Evolutionary conservation across 2,888 invertebrate species (phyloP), one percentile per base, ranked within the genome.

Genomic region (Phortica okadai): DNA sequence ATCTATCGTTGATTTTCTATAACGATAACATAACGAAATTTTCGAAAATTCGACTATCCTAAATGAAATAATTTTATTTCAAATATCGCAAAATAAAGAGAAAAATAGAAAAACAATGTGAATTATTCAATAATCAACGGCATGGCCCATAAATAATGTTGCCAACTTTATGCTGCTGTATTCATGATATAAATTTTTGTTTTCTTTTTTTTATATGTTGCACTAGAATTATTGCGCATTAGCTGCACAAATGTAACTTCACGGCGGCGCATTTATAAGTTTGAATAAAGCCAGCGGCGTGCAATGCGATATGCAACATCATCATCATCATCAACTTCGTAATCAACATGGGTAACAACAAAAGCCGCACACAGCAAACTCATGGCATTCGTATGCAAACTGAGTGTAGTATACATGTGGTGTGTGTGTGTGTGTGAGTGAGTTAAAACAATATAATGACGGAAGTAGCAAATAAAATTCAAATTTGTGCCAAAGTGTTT

Each of bases 381-480:
- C 21, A 56, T 10, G 45, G 45, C 45, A 45, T 45, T 6, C 6
- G 45, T 45, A 45, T 45, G 45, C 7, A 6, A 45, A 45, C 6
- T 45, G 45, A 6, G 45, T 45, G 45, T 45, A 10, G 10, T 45
- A 45, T 21, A 21, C 21, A 1, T 21, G 21, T 21, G 21, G 33
- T 64, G n/a, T 44, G n/a, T 44, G n/a, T 44, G n/a, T 44, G n/a
- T 33, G 33, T 64, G 33, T 64, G 74, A 76, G 62, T 74, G 77
- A 69, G 77, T 76, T 82, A 80, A 83, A 88, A 88, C 88, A 88
- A 84, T 85, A 85, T 77, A 80, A 79, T 75, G 79, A 82, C 88
- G 85, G 85, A 85, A 86, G 89, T 81, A 81, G 85, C 89, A 85
- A 88, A 85, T 88, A 88, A 85, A 85, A 88, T 85, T 85, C 89